Evolutionary conservation across 2,113 vertebrate species (phyloP), one percentile per base, ranked within the genome.

Genomic region (Probosciger aterrimus): DNA sequence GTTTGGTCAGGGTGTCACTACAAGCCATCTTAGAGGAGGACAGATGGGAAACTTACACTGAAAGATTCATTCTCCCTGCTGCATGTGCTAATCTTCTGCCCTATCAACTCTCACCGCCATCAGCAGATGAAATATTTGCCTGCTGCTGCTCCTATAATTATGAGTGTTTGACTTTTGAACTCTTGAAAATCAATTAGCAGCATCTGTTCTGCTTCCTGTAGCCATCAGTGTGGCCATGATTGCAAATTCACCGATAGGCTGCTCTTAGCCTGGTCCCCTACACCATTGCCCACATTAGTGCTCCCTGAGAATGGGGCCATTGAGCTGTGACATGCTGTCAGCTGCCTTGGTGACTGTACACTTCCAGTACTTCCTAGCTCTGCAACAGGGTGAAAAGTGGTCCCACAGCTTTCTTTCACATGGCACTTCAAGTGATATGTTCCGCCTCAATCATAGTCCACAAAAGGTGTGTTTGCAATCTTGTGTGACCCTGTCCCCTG

Each of bases 131-230:
- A 82, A 92, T 64, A 18, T 89, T 92, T 93, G 73, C 39, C 55
- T 84, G 52, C 62, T 92, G 69, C 73, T 83, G 62, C 77, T 97
- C 52, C 80, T 91, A 1, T 89, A 92, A 89, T 92, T 95, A 76
- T 37, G 62, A 87, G 47, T 33, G 17, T 70, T 81, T 95, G 91
- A 85, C 84, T 95, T 95, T 18, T 92, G 74, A 95, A 65, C 74
- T 57, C 67, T 24, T 89, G 57, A 84, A 94, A 92, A 92, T 90
- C 82, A 90, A 92, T 95, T 90, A 92, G 30, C 85, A 89, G 70
- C 52, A 74, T 87, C 87, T 93, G 74, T 85, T 95, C 89, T 92
- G 30, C 49, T 80, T 94, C 37, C n/a, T 92, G 17, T 59, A 65
- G 74, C 86, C 62, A 18, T 79, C 1, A 5, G 15, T 87, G 78